Conservation (phyloP, 2,797 vertebrate genomes). For the Dipus sagitta region DNA sequence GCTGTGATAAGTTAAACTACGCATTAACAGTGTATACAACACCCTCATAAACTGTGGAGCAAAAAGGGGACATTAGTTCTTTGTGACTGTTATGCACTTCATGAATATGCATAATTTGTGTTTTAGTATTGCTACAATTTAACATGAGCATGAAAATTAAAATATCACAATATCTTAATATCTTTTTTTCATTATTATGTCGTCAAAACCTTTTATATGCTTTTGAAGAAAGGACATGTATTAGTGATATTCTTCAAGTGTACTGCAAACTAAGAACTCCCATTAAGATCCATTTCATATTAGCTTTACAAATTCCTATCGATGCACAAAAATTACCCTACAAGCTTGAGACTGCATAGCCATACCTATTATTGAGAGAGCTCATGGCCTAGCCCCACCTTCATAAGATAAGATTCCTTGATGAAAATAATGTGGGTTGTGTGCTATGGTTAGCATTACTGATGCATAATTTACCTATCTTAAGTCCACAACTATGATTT, state of each 20-base stretch:
- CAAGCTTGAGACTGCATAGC: neutral
- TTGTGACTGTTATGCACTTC: neutral
- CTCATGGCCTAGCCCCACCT: neutral
- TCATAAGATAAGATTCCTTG: neutral
- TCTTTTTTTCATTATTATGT: conserved; percentile 31
- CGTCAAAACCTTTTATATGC: neutral
- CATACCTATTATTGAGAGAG: neutral
- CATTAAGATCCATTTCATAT: conserved; percentile 3
- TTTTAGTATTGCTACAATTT: neutral
- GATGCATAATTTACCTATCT: neutral
- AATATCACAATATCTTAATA: neutral
- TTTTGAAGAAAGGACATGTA: neutral
- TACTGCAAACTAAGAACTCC: neutral
- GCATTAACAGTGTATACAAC: neutral
- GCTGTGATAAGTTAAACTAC: neutral
- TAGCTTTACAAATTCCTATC: neutral
- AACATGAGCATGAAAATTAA: neutral
- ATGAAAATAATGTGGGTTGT: neutral
- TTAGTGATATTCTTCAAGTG: neutral
- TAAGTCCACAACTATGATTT: neutral
- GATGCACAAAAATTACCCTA: neutral
- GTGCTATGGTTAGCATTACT: neutral
- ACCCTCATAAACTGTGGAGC: neutral
- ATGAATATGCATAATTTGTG: neutral
- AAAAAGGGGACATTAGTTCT: neutral